These are phyloP conservation scores for Isichthys henryi DNA, from an alignment of 2,113 vertebrate species.

Conservation along the genomic window DNA sequence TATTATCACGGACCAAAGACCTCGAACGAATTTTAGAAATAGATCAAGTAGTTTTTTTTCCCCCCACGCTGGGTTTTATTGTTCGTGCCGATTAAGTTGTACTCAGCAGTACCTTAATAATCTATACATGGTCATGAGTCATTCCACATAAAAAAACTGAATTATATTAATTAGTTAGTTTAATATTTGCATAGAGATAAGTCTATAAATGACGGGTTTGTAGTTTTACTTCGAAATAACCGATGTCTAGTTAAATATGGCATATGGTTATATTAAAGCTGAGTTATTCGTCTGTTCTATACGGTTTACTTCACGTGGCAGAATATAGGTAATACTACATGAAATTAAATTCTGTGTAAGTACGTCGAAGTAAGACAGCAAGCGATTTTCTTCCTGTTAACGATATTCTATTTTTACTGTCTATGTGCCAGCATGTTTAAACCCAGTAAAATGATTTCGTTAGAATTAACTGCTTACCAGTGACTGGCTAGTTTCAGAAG, in stretches of 20 bases:
- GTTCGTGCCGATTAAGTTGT: slow-evolving; percentile 2
- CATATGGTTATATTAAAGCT: neutral
- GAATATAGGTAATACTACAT: neutral
- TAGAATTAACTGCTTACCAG: neutral
- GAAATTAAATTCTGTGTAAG: neutral
- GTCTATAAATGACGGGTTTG: neutral
- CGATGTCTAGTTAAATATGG: neutral
- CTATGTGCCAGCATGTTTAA: neutral
- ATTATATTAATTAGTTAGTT: neutral
- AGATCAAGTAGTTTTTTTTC: neutral
- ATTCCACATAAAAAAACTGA: neutral
- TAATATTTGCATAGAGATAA: neutral
- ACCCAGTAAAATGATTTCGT: neutral
- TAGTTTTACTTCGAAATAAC: neutral
- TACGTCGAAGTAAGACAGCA: neutral
- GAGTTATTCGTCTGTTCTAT: neutral
- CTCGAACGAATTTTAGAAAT: slow-evolving; percentile 16
- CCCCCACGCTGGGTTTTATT: neutral
- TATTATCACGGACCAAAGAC: neutral
- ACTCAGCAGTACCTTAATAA: neutral
- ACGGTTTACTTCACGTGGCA: neutral
- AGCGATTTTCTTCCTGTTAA: neutral
- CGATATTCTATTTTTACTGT: neutral
- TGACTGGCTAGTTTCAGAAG: neutral
- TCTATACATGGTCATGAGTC: neutral